These are phyloP conservation scores for Lampris incognitus DNA, from an alignment of 2,113 vertebrate species.

Conservation along the genomic window DNA sequence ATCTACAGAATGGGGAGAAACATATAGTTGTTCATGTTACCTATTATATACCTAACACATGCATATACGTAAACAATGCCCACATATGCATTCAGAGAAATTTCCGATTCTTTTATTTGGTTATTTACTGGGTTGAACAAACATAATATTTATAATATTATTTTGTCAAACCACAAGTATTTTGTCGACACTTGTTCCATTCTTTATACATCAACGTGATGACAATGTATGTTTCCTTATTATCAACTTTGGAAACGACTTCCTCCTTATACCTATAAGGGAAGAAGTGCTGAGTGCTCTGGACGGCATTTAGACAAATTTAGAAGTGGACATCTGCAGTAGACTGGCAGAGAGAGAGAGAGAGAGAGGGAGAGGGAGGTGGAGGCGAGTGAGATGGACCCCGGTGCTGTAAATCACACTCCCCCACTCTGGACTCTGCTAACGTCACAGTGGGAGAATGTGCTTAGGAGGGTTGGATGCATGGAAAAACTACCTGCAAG, in stretches of 20 bases:
- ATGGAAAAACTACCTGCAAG: slow-evolving; percentile 25
- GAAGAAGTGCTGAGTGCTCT: slow-evolving; percentile 46
- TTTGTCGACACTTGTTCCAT: not conserved
- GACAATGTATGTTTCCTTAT: not conserved
- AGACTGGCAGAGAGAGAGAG: slow-evolving; percentile 50
- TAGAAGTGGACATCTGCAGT: slow-evolving; percentile 76
- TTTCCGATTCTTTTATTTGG: not conserved
- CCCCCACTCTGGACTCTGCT: slow-evolving; percentile 17
- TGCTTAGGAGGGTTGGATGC: slow-evolving; percentile 31
- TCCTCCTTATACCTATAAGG: slow-evolving; percentile 20
- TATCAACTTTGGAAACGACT: slow-evolving; percentile 8
- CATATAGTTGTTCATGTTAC: slow-evolving; percentile 37
- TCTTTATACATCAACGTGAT: not conserved
- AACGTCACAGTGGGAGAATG: slow-evolving; percentile 51
- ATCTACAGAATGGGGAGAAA: slow-evolving; percentile 76
- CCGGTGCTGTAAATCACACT: slow-evolving; percentile 73
- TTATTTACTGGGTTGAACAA: slow-evolving; percentile 4
- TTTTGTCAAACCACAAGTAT: too few species aligned
- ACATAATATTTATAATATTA: too few species aligned
- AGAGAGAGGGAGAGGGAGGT: not conserved
- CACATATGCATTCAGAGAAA: not conserved
- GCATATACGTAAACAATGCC: not conserved
- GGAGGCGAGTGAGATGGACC: slow-evolving; percentile 45
- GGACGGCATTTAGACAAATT: slow-evolving; percentile 73
- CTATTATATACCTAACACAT: not conserved